Base-by-base conservation (phyloP, 2,113 vertebrate genomes). In the Pteronura brasiliensis region DNA sequence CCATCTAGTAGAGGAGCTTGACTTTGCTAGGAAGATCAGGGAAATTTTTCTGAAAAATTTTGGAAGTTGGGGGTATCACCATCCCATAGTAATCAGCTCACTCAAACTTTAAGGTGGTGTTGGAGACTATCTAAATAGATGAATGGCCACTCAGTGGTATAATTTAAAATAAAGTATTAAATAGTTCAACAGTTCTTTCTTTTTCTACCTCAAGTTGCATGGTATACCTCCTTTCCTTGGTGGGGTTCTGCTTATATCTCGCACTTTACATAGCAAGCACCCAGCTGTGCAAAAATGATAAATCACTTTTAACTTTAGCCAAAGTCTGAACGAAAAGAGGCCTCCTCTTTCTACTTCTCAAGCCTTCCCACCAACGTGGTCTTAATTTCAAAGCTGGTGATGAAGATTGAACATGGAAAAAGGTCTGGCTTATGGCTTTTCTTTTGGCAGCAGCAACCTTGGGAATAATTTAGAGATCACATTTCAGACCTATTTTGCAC, bases 391-490 rank as follows among this genome's bases (percentile, higher is more conserved):
- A 97, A 98, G 97, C 93, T 98, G 91, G 86, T 95, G 95, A 96
- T 97, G 98, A 98, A 98, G 97, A 98, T 11, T 80, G 98, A 98
- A 98, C 97, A 74, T 59, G 47, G 98, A 96, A 97, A 97, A 98
- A 88, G 96, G 97, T 98, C 98, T 98, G 98, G 98, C 98, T 99
- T 96, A 89, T 97, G 98, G 97, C 97, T 98, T 83, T 86, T 97
- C 97, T 98, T 98, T 98, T 98, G 98, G 97, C 97, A 98, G 98
- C 98, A 92, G 90, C 80, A 94, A 98, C 98, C 97, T 98, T 98
- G 98, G 98, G 98, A 98, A 98, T 99, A 98, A 98, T 98, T 98
- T 98, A 98, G 97, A 98, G 98, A 98, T 99, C 98, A 44, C 96
- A 95, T 99, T 99, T 98, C 98, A 98, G 97, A 89, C 96, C 98